Conservation (phyloP, 2,888 invertebrate genomes). For the Metopia argyrocephala region DNA sequence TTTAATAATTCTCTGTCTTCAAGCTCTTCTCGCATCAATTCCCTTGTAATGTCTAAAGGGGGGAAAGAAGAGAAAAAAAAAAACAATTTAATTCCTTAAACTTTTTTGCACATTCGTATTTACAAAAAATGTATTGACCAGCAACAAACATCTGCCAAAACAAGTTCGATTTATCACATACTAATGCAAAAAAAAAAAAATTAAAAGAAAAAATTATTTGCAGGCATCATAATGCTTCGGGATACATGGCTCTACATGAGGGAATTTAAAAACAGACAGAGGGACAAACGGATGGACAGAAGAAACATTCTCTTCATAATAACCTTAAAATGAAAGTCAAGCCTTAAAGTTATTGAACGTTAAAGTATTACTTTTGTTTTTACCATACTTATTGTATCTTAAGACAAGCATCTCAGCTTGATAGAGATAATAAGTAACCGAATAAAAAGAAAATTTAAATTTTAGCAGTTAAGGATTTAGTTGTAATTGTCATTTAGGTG, state of each 20-base stretch:
- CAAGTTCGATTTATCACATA: slow-evolving; percentile 61
- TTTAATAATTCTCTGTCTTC: too few relatives aligned
- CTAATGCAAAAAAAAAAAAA: not conserved
- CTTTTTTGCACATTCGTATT: slow-evolving; percentile 11
- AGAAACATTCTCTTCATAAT: slow-evolving; percentile 23
- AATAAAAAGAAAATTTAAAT: too few relatives aligned
- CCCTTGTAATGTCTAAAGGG: slow-evolving; percentile 5
- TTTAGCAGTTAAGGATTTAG: too few relatives aligned
- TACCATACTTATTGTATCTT: not conserved
- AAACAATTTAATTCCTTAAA: too few relatives aligned
- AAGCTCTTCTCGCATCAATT: not conserved
- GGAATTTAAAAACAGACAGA: not conserved
- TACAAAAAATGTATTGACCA: slow-evolving; percentile 24
- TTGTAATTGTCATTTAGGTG: too few relatives aligned
- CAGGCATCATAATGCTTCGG: too few relatives aligned
- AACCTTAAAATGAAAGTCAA: slow-evolving; percentile 33
- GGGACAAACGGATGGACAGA: too few relatives aligned
- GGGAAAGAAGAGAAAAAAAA: too few relatives aligned
- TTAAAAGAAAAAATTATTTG: not conserved
- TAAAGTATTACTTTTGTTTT: slow-evolving; percentile 18
- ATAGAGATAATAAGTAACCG: not conserved
- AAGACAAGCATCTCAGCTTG: not conserved
- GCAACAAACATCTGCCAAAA: slow-evolving; percentile 63
- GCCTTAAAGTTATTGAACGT: slow-evolving; percentile 52
- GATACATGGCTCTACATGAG: not conserved